Evolutionary conservation across 1,140 invertebrate species (phyloP), one percentile per base, ranked within the genome.

Genomic region (Aphis gossypii): DNA sequence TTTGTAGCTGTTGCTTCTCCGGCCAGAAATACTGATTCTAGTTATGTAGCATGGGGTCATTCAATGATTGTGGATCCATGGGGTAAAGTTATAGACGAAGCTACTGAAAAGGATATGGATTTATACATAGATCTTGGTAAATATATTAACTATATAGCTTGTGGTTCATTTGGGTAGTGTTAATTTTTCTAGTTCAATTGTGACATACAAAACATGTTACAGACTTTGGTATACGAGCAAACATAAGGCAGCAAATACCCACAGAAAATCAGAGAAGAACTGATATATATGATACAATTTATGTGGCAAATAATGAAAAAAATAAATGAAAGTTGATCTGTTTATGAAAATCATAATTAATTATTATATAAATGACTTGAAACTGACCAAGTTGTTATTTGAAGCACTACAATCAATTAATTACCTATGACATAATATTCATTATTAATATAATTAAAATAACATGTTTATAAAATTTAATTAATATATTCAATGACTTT

Each of bases 11-110:
- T 96, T 20, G 35, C 35, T 35, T 35, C 35, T 35, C 35, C 35
- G 7, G 98, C 98, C 1, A 96, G 98, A 94, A 97, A 97, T 95
- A 94, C 95, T 51, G 95, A 94, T 6, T 96, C 97, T 0, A 96
- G 96, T 1, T 99, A 99, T 95, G 96, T 98, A 41, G 98, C 98
- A 21, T 99, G 97, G 96, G 99, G 98, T 0, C 98, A 99, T 95
- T 98, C 97, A 9, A 96, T 97, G 94, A 95, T 99, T 0, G 97
- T 98, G 0, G 97, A 97, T 96, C 98, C 98, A 2, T 99, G 98
- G 98, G 98, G 97, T 1, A 96, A 97, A 94, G 96, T 99, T 1
- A 94, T 98, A 5, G 95, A 96, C 5, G 96, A 97, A 94, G 96
- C 98, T 83, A 97, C 97, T 82, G 96, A 96, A 93, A 95, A 96